phyloP scores from a whole-genome alignment of 2,888 invertebrate genomes.

The Netelia melanura region DNA sequence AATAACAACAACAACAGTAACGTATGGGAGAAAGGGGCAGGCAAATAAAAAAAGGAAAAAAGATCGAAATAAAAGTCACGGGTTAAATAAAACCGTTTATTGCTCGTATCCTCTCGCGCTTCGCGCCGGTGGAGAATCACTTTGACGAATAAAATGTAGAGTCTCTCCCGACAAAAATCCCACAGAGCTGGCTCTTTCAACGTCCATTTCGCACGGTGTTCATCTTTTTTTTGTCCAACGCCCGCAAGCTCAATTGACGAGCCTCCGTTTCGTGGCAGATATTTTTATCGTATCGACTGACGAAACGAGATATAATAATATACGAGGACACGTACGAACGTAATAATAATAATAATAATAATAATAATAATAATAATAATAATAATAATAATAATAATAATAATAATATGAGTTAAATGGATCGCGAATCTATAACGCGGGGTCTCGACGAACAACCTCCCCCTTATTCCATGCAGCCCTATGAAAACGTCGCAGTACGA shows the following conservation, averaged over 20 bases:
- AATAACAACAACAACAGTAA: not conserved
- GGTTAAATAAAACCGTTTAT: slow-evolving; percentile 43
- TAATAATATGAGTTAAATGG: not conserved
- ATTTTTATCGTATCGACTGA: not conserved
- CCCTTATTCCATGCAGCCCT: too few species aligned
- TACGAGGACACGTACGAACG: not conserved
- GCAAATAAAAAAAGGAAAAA: slow-evolving; percentile 9
- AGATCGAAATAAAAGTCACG: not conserved
- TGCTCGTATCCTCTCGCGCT: slow-evolving; percentile 22
- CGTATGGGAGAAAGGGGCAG: not conserved
- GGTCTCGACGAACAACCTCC: too few species aligned
- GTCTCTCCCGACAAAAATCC: not conserved
- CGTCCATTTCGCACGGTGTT: not conserved
- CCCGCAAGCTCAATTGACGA: slow-evolving; percentile 16
- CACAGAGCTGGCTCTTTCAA: slow-evolving; percentile 13
- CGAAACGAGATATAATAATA: not conserved
- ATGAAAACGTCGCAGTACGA: not conserved
- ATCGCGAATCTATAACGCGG: too few species aligned
- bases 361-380: not conserved
- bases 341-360: slow-evolving; percentile 16
- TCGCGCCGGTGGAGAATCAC: slow-evolving; percentile 25
- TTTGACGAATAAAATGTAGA: slow-evolving; percentile 43
- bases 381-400: not conserved
- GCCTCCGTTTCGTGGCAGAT: slow-evolving; percentile 20
- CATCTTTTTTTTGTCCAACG: not conserved